These are phyloP conservation scores for Lissonota sp. DNA, from an alignment of 2,888 invertebrate species.

Conservation along the genomic window DNA sequence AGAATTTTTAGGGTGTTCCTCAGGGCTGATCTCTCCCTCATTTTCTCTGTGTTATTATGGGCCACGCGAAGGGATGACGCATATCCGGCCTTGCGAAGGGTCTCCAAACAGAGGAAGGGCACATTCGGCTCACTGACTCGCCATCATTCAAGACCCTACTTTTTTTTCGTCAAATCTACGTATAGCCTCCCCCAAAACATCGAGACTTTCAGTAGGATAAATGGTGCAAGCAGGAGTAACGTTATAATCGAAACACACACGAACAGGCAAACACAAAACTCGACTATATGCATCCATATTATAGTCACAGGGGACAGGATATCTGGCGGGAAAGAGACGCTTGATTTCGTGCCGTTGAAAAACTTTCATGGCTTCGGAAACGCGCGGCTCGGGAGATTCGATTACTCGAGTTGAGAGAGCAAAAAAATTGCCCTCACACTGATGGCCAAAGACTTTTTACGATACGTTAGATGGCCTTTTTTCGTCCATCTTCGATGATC, in stretches of 20 bases:
- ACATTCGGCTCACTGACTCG: constrained; percentile 34
- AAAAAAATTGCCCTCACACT: neutral
- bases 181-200: neutral
- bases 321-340: constrained; percentile 7
- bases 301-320: neutral
- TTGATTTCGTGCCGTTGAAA: neutral
- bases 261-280: constrained; percentile 13
- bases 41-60: neutral
- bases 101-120: constrained; percentile 18
- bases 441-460: neutral
- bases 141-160: constrained; percentile 14
- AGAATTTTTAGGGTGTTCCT: constrained; percentile 27
- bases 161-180: constrained; percentile 26
- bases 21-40: neutral
- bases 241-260: constrained; percentile 19
- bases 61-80: constrained; percentile 59
- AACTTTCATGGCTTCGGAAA: constrained; percentile 55
- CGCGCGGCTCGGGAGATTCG: constrained; percentile 13
- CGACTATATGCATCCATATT: neutral
- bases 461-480: neutral
- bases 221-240: neutral
- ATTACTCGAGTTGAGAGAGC: constrained; percentile 24
- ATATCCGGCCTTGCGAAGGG: constrained; percentile 56
- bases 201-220: neutral
- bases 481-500: too few species aligned